A percentile compares a stretch with the other conserved stretches of the same genome.
Evolutionary conservation across 2,113 vertebrate species (phyloP).

Genomic region (Pseudorectes ferrugineus): DNA sequence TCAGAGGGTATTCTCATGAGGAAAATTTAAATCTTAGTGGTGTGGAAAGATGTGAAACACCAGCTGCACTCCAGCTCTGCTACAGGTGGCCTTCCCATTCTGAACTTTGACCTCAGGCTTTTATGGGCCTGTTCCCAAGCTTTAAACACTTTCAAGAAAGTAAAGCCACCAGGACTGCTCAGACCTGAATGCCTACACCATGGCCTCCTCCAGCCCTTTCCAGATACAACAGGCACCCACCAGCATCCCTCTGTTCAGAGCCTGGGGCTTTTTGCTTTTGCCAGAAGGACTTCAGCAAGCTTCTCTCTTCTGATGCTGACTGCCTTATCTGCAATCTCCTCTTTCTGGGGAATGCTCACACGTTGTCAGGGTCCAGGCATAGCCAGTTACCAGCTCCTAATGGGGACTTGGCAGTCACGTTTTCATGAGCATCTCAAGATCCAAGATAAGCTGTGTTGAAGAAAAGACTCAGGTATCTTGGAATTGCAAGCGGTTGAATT

Average conservation of each 20-base stretch:
- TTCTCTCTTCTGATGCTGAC: neutral
- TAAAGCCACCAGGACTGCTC: constrained; percentile 2
- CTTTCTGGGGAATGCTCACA: accelerated
- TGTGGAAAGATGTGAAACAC: neutral
- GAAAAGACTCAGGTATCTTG: neutral
- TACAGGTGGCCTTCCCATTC: neutral
- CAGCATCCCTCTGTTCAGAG: neutral
- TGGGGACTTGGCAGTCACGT: neutral
- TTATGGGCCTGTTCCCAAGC: neutral
- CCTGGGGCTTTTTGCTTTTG: neutral
- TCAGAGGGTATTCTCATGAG: neutral
- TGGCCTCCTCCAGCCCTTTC: neutral
- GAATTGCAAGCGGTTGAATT: neutral
- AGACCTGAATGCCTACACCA: neutral
- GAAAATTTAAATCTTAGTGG: neutral
- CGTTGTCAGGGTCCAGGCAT: neutral
- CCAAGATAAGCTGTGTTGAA: neutral
- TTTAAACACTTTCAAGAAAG: neutral
- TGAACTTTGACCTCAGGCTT: neutral
- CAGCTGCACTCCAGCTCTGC: neutral
- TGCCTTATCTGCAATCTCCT: neutral
- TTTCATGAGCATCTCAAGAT: neutral
- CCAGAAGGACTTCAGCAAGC: neutral
- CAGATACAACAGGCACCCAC: neutral
- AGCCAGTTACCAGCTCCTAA: neutral